Conservation (phyloP, 2,113 vertebrate genomes). For the Machaerirhynchus nigripectus region DNA sequence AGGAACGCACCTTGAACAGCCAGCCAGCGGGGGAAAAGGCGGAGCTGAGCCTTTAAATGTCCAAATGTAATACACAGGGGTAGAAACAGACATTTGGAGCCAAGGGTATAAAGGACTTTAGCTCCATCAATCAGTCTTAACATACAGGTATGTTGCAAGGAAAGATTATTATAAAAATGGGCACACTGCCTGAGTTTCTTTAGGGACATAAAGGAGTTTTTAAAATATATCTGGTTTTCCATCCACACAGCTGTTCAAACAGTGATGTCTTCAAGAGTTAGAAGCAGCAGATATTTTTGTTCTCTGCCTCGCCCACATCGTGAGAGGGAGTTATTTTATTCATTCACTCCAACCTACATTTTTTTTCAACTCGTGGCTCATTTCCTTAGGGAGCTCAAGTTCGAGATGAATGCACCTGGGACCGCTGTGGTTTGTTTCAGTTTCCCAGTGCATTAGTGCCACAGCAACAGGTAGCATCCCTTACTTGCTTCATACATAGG, state of each 20-base stretch:
- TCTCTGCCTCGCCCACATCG: not conserved
- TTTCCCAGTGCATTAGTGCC: not conserved
- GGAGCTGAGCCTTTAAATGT: not conserved
- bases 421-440: not conserved
- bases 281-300: not conserved
- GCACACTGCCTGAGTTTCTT: not conserved
- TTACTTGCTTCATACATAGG: not conserved
- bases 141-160: not conserved
- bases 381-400: not conserved
- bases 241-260: not conserved
- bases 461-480: not conserved
- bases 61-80: not conserved
- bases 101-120: not conserved
- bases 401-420: accelerated
- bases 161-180: not conserved
- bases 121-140: not conserved
- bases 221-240: not conserved
- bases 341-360: not conserved
- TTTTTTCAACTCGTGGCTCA: not conserved
- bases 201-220: not conserved
- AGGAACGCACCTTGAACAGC: accelerated
- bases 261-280: not conserved
- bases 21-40: not conserved
- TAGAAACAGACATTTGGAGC: not conserved
- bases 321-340: not conserved